Conservation (phyloP, 2,888 invertebrate genomes). For the Masnerella sp. region DNA sequence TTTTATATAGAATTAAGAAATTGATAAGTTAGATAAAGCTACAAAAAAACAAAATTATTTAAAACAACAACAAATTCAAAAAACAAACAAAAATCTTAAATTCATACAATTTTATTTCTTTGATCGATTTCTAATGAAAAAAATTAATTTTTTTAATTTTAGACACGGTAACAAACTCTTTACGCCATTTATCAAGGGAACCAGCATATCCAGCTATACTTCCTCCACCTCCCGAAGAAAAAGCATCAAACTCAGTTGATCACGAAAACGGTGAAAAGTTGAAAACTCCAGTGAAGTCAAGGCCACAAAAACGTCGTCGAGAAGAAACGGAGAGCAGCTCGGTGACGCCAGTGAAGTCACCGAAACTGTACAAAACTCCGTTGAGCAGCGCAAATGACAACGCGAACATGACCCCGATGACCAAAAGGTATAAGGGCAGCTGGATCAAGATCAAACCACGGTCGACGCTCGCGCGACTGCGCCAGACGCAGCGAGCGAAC, state of each 20-base stretch:
- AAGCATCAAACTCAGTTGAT: background rate
- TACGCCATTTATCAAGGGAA: constrained; percentile 17
- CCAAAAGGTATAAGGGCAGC: constrained; percentile 70
- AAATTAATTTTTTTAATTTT: background rate
- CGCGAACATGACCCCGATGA: constrained; percentile 65
- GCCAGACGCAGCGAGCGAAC: constrained; percentile 62
- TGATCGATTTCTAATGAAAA: background rate
- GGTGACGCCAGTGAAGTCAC: background rate
- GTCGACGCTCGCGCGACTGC: constrained; percentile 72
- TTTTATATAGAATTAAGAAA: too few species aligned
- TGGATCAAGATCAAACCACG: constrained; percentile 72
- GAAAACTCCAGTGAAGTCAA: background rate
- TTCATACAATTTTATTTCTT: background rate
- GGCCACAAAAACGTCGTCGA: constrained; percentile 29
- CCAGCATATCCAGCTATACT: constrained; percentile 8
- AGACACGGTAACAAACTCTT: constrained; percentile 38
- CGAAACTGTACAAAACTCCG: background rate
- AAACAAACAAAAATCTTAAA: too few species aligned
- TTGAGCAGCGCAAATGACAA: background rate
- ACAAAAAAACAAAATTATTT: too few species aligned
- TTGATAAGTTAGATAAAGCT: too few species aligned
- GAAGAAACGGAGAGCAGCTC: constrained; percentile 17
- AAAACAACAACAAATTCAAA: too few species aligned
- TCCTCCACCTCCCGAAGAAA: background rate
- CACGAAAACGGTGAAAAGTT: too few species aligned